Base-by-base conservation (phyloP, 2,113 vertebrate species). In the Ctenomys sociabilis region DNA sequence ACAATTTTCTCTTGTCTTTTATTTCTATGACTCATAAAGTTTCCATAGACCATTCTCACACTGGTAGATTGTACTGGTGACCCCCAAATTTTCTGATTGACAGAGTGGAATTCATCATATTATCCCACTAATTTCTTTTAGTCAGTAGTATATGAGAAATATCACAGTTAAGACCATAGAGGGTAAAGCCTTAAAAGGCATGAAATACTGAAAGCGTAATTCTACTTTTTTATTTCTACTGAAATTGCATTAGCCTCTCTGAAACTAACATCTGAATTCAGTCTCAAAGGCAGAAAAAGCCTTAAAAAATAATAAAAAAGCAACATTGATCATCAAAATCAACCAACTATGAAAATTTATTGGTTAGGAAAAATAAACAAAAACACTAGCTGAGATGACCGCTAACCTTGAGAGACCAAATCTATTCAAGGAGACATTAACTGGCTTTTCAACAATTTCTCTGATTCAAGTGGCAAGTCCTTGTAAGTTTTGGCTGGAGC, bases 131-230 rank as follows among this genome's bases (percentile, higher is more conserved):
- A 93, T 80, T 78, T 26, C 22, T 59, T 57, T 88, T 95, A 81
- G 86, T 95, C 45, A 85, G 64, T 43, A 66, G 16, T 83, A 1
- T 45, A 1, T 19, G 40, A 88, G 82, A 96, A 95, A 94, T 82
- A 85, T 52, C 81, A 52, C 57, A 88, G 70, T 80, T 93, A 64
- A 87, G 83, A 26, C 57, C 70, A 80, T 37, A 84, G 17, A 90
- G 59, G 28, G 7, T 22, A 92, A 70, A 78, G 86, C 52, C 85
- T 85, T 88, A 84, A 75, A 85, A 86, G 94, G 17, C 75, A 94
- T 96, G 86, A 95, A 95, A 93, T 97, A 96, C 87, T 96, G 97
- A 98, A 68, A 84, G 26, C 49, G 57, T 93, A 95, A 96, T 92
- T 97, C 91, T 94, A 75, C 68, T 96, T 91, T 94, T 64, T 10